Base-by-base conservation (phyloP, 1,140 invertebrate species). In the Aphaenogaster floridana region DNA sequence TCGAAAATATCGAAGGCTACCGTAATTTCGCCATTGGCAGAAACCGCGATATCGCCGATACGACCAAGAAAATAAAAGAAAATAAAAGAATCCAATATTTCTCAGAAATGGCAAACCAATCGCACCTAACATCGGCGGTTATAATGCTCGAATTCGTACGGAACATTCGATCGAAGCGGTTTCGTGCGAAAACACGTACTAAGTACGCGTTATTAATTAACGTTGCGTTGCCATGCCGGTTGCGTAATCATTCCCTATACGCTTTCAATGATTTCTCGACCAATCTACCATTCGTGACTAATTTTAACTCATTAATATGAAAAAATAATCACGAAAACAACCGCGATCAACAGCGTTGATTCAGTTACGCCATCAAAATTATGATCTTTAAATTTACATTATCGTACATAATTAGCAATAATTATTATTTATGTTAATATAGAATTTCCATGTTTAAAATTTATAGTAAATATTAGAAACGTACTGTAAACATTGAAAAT, bases 151-250 rank as follows among this genome's bases (percentile, higher is more conserved):
- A 50, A 66, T 0, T 57, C 34, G 28, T 39, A 66, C 4, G 3
- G 4, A 61, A 59, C 28, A 54, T 68, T 80, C 48, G 13, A 66
- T 54, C 7, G 11, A 80, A 39, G 11, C 13, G n/a, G 3, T 63
- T 64, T 50, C 17, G 34, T 39, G 17, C 11, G 2, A 66, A 50
- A 50, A 21, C 42, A 36, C 15, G 7, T 28, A 28, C 34, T 50
- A 66, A 52, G 66, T 80, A 52, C 17, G 34, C 11, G n/a, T 36
- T 66, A 66, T 28, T 66, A 80, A 80, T 80, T 80, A 80, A 80
- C n/a, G 11, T 52, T 52, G 0, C 61, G 7, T 80, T 9, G 28
- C 17, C 8, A 59, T 39, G 42, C 3, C 13, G n/a, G n/a, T 7
- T 52, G 13, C 6, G 34, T 54, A 48, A 80, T 80, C 7, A 39